Percentiles rank a stretch among this genome's conserved stretches.
phyloP scores from a whole-genome alignment of 2,888 invertebrate species.

The Merodon equestris region DNA sequence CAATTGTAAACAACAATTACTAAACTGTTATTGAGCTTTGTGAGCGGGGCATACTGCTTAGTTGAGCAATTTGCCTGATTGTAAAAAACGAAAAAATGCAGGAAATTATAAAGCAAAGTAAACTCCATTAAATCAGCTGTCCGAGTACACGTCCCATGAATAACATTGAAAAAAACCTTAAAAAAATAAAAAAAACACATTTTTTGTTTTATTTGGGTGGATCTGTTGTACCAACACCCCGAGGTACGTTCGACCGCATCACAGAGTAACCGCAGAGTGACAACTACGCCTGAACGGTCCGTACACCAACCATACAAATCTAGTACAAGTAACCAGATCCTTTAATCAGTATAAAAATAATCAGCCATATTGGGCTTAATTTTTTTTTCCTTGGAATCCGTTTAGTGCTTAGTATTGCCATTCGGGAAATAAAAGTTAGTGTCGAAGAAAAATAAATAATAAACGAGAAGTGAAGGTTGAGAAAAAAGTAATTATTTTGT shows the following conservation, averaged over 20 bases:
- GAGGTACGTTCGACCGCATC: background rate
- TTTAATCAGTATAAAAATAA: slow-evolving; percentile 68
- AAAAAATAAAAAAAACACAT: no score
- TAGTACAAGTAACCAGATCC: slow-evolving; percentile 60
- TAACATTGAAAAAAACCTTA: no score
- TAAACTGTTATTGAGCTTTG: no score
- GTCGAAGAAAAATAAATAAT: slow-evolving; percentile 44
- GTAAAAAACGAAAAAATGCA: no score
- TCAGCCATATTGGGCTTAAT: slow-evolving; percentile 65
- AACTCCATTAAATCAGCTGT: no score
- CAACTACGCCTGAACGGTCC: slow-evolving; percentile 40
- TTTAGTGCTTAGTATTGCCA: slow-evolving; percentile 57
- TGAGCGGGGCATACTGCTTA: no score
- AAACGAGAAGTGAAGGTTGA: slow-evolving; percentile 34
- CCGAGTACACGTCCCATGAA: no score
- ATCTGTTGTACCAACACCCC: no score
- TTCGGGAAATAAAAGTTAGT: slow-evolving; percentile 48
- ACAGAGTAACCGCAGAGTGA: background rate
- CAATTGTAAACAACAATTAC: no score
- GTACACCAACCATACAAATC: slow-evolving; percentile 50
- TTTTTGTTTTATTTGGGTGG: no score
- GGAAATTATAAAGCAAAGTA: no score
- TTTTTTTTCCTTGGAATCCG: slow-evolving; percentile 55
- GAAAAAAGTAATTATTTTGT: slow-evolving; percentile 50
- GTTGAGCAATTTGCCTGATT: no score